phyloP scores from a whole-genome alignment of 2,888 invertebrate species.

The Acronicta aceris region DNA sequence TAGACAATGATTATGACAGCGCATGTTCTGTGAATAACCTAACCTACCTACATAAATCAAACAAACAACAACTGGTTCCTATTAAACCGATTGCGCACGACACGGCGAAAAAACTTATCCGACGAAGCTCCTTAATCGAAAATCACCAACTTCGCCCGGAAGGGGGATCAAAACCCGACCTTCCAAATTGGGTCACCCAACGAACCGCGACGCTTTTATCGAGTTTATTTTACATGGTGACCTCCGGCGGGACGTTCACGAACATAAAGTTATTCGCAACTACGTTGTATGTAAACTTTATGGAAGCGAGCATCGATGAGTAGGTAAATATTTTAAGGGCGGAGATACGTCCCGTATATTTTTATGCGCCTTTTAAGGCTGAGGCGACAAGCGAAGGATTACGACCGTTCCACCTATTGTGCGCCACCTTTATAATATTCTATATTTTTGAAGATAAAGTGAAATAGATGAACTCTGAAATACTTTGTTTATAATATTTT shows the following conservation, averaged over 20 bases:
- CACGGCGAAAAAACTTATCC: constrained; percentile 40
- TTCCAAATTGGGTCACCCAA: constrained; percentile 67
- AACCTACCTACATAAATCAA: constrained; percentile 1
- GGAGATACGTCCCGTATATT: constrained; percentile 40
- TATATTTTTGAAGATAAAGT: constrained; percentile 16
- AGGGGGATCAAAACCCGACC: constrained; percentile 53
- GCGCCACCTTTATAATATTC: constrained; percentile 19
- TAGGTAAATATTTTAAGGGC: constrained; percentile 52
- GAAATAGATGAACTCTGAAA: neutral
- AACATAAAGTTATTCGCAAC: constrained; percentile 53
- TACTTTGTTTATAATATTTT: too few species aligned
- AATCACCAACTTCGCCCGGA: constrained; percentile 53
- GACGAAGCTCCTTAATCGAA: constrained; percentile 60
- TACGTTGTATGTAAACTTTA: constrained; percentile 32
- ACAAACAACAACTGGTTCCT: constrained; percentile 12
- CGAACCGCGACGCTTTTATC: constrained; percentile 56
- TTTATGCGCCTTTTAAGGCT: constrained; percentile 48
- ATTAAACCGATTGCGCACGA: constrained; percentile 33
- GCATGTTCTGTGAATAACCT: too few species aligned
- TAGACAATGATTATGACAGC: too few species aligned
- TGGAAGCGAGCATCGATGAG: constrained; percentile 25
- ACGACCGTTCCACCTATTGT: constrained; percentile 40
- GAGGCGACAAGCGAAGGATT: constrained; percentile 27
- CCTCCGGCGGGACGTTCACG: constrained; percentile 31
- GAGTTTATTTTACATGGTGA: constrained; percentile 47